Percentiles rank a stretch among this genome's conserved stretches.
Conservation (phyloP, 2,113 vertebrate genomes). For the Phoenicopterus ruber region DNA sequence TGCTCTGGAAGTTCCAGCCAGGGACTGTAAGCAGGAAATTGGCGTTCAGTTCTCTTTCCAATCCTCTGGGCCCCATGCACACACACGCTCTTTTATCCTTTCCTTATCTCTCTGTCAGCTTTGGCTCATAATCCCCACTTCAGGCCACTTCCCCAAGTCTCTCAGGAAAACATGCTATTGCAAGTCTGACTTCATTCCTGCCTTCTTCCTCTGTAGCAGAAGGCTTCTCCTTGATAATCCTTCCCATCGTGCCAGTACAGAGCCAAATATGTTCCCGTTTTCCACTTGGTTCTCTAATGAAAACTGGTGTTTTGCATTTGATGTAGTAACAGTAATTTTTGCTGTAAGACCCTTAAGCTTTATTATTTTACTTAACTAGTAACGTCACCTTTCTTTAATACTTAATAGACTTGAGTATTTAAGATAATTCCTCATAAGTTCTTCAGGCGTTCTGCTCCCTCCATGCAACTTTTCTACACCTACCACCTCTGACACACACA, state of each 20-base stretch:
- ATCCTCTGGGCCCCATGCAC: neutral
- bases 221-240: neutral
- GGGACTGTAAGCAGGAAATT: neutral
- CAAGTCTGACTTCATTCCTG: constrained; percentile 19
- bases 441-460: neutral
- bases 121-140: constrained; percentile 66
- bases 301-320: neutral
- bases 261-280: neutral
- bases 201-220: neutral
- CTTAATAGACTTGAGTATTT: neutral
- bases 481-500: neutral
- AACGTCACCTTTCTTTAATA: neutral
- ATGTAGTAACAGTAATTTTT: neutral
- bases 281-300: neutral
- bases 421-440: neutral
- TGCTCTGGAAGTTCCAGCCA: neutral
- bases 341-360: neutral
- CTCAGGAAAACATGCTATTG: constrained; percentile 41
- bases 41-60: neutral
- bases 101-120: constrained; percentile 49
- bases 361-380: neutral
- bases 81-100: neutral
- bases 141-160: constrained; percentile 47
- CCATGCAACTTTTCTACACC: neutral
- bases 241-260: neutral